Conservation (phyloP, 1,140 invertebrate genomes). For the Pachyrhynchus sulphureomaculatus region DNA sequence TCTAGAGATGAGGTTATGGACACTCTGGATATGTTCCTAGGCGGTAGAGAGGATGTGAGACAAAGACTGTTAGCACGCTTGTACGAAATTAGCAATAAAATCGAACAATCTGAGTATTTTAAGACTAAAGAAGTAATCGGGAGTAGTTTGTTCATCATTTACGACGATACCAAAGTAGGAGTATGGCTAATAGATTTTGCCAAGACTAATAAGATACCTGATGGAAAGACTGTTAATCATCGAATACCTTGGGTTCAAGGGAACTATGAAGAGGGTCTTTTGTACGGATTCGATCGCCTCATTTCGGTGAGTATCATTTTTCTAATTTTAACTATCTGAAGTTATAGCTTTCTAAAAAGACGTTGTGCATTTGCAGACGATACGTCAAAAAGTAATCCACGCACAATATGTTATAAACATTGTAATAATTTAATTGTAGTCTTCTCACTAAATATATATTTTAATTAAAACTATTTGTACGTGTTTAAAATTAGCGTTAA, state of each 20-base stretch:
- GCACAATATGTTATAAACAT: no score
- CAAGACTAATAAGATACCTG: slow-evolving; percentile 79
- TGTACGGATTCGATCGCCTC: slow-evolving; percentile 87
- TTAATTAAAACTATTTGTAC: background rate
- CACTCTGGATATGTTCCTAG: slow-evolving; percentile 78
- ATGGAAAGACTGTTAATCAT: slow-evolving; percentile 72
- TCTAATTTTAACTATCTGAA: background rate
- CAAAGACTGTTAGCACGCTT: slow-evolving; percentile 72
- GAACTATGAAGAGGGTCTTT: slow-evolving; percentile 93
- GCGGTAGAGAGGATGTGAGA: slow-evolving; percentile 64
- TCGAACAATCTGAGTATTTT: slow-evolving; percentile 88
- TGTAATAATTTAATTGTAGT: background rate
- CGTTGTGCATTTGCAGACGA: no score
- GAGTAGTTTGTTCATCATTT: slow-evolving; percentile 91
- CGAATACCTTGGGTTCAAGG: slow-evolving; percentile 79
- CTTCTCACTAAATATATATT: background rate
- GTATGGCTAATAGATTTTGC: slow-evolving; percentile 97
- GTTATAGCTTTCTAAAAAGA: no score
- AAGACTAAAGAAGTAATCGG: slow-evolving; percentile 90
- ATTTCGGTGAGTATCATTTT: slow-evolving; percentile 55
- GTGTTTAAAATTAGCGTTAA: no score
- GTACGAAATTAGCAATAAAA: slow-evolving; percentile 71
- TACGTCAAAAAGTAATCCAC: no score
- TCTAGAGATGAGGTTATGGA: slow-evolving; percentile 74
- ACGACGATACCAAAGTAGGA: slow-evolving; percentile 81